Percentiles rank a stretch among this genome's conserved stretches.
These are phyloP conservation scores for Micrastur ruficollis DNA, from an alignment of 2,797 vertebrate species.

Conservation along the genomic window DNA sequence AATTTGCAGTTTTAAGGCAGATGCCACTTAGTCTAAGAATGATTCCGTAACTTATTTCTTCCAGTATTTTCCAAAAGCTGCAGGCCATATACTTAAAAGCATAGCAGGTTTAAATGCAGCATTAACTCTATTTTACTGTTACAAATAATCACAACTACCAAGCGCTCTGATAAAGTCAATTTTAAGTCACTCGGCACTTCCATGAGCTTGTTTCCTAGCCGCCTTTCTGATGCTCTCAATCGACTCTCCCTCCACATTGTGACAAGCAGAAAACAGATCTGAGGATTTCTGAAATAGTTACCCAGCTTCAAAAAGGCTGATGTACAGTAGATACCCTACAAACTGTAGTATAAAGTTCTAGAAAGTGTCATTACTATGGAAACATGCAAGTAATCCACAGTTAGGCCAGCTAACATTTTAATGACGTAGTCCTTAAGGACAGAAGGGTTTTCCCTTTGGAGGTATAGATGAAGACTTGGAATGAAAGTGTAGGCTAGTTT, in stretches of 20 bases:
- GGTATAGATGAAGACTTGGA: neutral
- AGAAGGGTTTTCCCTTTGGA: neutral
- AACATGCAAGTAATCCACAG: neutral
- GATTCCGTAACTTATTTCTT: neutral
- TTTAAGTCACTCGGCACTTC: neutral
- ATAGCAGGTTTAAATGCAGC: neutral
- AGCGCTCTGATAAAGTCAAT: neutral
- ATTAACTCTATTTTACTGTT: neutral
- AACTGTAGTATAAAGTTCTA: neutral
- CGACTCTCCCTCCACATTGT: neutral
- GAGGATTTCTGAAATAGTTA: neutral
- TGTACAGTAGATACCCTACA: neutral
- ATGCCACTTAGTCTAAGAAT: neutral
- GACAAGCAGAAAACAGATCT: conserved; percentile 17
- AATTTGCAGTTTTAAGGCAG: neutral
- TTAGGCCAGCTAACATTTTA: conserved; percentile 16
- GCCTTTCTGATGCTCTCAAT: neutral
- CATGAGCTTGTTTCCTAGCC: neutral
- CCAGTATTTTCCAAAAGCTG: neutral
- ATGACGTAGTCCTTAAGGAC: conserved; percentile 6
- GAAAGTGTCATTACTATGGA: conserved; percentile 37
- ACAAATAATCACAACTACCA: neutral
- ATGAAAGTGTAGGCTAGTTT: neutral
- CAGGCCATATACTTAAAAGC: neutral
- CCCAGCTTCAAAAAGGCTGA: neutral